Evolutionary conservation across 2,113 vertebrate species (phyloP).

Genomic region (Centrocercus urophasianus): DNA sequence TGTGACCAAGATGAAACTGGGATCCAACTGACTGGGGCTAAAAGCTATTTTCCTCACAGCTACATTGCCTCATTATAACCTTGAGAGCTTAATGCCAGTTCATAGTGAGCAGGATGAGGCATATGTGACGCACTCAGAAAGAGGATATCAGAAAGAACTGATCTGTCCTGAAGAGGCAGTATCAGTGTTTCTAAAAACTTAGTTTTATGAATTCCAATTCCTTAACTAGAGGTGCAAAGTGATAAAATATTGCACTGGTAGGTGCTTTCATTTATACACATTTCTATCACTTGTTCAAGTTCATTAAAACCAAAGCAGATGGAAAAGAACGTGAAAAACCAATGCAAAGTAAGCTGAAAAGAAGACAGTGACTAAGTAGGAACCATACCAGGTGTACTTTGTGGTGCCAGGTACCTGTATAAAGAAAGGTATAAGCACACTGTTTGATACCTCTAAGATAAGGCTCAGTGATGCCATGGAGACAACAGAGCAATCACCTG

Average conservation of each 20-base stretch:
- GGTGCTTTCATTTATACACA: not conserved
- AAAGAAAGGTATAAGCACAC: not conserved
- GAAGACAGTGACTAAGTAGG: not conserved
- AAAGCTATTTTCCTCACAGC: not conserved
- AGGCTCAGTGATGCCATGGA: conserved; percentile 45
- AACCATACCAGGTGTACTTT: not conserved
- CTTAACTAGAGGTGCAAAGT: not conserved
- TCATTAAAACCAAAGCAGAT: not conserved
- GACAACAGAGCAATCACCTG: conserved; percentile 44
- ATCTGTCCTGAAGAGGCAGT: not conserved
- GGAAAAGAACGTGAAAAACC: not conserved
- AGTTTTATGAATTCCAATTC: not conserved
- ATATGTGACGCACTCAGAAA: not conserved
- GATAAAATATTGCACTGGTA: not conserved
- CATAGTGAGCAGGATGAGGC: not conserved
- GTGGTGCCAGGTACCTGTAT: not conserved
- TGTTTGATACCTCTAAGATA: not conserved
- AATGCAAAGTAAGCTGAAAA: not conserved
- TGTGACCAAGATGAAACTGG: not conserved
- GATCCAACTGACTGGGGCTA: not conserved
- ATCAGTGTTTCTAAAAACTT: not conserved
- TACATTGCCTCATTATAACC: not conserved
- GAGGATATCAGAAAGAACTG: not conserved
- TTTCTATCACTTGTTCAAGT: not conserved
- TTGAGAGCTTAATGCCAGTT: not conserved